A percentile compares a stretch with the other conserved stretches of the same genome.
phyloP scores from a whole-genome alignment of 2,888 invertebrate species.

The Spisula subtruncata region DNA sequence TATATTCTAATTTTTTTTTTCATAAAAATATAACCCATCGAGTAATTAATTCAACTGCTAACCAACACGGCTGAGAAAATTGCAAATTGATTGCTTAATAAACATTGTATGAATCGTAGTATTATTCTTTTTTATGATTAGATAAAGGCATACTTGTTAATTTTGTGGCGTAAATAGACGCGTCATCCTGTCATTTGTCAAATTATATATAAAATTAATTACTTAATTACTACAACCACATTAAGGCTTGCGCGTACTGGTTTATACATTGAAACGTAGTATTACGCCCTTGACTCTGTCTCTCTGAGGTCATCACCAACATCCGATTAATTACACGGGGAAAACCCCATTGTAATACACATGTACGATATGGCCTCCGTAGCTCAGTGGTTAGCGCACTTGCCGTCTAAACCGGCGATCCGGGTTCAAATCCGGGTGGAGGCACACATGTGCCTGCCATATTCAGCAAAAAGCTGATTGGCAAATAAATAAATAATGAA shows the following conservation, averaged over 20 bases:
- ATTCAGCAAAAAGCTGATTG: too few species aligned
- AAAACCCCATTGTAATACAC: too few species aligned
- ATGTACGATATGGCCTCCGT: too few species aligned
- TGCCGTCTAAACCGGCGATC: too few species aligned
- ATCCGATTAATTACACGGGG: too few species aligned
- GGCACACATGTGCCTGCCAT: too few species aligned
- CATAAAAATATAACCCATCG: not conserved
- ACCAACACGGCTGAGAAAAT: not conserved
- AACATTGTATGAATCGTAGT: not conserved
- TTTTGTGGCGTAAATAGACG: not conserved
- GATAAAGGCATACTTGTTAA: not conserved
- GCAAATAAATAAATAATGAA: too few species aligned
- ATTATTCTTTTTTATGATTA: conserved; percentile 8
- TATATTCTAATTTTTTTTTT: too few species aligned
- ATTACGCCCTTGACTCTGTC: not conserved
- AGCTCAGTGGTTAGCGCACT: too few species aligned
- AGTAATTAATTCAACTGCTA: not conserved
- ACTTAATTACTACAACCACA: not conserved
- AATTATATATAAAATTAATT: not conserved
- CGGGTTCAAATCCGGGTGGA: too few species aligned
- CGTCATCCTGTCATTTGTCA: conserved; percentile 14
- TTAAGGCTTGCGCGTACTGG: not conserved
- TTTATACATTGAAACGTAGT: not conserved
- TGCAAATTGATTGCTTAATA: not conserved
- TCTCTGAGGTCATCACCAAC: not conserved